A percentile compares a stretch with the other conserved stretches of the same genome.
phyloP scores from a whole-genome alignment of 23 tunicate species.

The Styela plicata region DNA sequence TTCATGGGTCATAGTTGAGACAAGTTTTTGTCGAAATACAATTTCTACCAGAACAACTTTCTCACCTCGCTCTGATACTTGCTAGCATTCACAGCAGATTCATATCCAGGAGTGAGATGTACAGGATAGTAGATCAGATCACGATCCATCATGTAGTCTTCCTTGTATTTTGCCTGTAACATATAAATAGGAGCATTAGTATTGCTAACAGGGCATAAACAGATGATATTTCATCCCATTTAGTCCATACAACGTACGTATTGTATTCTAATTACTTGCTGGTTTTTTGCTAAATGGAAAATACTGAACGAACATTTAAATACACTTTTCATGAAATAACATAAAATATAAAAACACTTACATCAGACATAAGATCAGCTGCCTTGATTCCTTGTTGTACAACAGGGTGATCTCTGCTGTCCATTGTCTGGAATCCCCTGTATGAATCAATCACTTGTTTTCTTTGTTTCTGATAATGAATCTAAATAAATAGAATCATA shows the following conservation, averaged over 20 bases:
- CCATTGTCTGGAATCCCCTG: slow-evolving; percentile 57
- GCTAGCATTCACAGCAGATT: slow-evolving; percentile 54
- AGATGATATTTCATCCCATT: too few relatives aligned
- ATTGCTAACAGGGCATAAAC: too few relatives aligned
- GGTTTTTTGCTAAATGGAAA: background rate
- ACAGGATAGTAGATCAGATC: slow-evolving; percentile 84
- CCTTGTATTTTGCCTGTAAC: slow-evolving; percentile 83
- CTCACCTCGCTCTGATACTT: slow-evolving; percentile 82
- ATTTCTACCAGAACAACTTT: background rate
- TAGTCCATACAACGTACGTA: too few relatives aligned
- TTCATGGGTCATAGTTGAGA: too few relatives aligned
- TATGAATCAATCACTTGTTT: slow-evolving; percentile 68
- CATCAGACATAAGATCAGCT: slow-evolving; percentile 51
- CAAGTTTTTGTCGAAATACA: too few relatives aligned
- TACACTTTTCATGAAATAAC: too few relatives aligned
- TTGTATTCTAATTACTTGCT: too few relatives aligned
- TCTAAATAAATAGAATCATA: slow-evolving; percentile 25
- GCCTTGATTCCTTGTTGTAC: slow-evolving; percentile 49
- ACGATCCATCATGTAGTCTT: slow-evolving; percentile 82
- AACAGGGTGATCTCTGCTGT: slow-evolving; percentile 44
- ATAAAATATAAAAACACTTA: too few relatives aligned
- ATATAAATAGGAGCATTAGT: background rate
- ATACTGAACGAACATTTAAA: background rate
- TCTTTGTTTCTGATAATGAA: slow-evolving; percentile 30
- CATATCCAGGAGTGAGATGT: slow-evolving; percentile 96